phyloP scores from a whole-genome alignment of 1,140 invertebrate species.

The Thaumatotibia leucotreta region DNA sequence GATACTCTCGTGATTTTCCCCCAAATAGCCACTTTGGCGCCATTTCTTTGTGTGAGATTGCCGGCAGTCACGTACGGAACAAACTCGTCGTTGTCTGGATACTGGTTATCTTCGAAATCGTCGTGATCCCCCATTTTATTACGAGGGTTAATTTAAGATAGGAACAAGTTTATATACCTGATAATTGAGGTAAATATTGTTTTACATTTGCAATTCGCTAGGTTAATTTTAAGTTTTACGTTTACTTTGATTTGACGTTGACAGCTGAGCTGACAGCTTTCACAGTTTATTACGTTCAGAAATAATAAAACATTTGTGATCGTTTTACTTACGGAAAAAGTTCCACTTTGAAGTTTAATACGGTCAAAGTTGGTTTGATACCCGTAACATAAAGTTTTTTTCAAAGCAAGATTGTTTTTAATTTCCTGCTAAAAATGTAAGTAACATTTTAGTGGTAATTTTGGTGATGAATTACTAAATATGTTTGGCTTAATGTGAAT shows the following conservation, averaged over 20 bases:
- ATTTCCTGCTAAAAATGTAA: too few species aligned
- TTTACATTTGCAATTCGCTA: background rate
- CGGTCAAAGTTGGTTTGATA: too few species aligned
- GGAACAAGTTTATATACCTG: background rate
- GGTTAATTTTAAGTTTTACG: background rate
- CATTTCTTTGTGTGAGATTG: conserved; percentile 60
- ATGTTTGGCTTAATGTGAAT: too few species aligned
- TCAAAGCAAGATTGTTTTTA: too few species aligned
- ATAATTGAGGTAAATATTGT: background rate
- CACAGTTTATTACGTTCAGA: background rate
- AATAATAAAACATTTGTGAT: too few species aligned
- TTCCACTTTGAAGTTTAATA: too few species aligned
- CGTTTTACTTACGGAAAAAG: too few species aligned
- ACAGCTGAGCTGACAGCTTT: background rate
- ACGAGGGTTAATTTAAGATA: background rate
- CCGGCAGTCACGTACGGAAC: conserved; percentile 67
- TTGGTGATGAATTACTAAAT: too few species aligned
- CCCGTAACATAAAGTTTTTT: too few species aligned
- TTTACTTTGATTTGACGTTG: background rate
- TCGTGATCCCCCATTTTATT: conserved; percentile 58
- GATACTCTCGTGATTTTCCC: conserved; percentile 67
- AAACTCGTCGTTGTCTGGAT: conserved; percentile 66
- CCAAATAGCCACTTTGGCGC: conserved; percentile 67
- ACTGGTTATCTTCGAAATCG: conserved; percentile 68
- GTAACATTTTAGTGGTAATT: too few species aligned